A percentile compares a stretch with the other conserved stretches of the same genome.
These are phyloP conservation scores for Lepidocyrtinus sp. DNA, from an alignment of 2,888 invertebrate species.

Conservation along the genomic window DNA sequence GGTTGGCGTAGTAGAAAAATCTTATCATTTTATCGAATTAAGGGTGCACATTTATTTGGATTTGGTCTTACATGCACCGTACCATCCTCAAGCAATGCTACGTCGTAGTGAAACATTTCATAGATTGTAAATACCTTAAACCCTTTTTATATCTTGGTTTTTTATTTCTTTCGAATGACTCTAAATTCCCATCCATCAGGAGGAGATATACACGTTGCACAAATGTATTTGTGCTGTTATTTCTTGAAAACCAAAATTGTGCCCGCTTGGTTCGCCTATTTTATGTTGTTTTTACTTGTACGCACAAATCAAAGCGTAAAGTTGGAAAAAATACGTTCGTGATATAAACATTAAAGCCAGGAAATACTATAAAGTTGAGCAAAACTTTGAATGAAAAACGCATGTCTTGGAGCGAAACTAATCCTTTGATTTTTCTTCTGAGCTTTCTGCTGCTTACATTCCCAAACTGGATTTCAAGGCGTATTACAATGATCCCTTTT, in stretches of 20 bases:
- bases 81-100: too few species aligned
- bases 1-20: too few species aligned
- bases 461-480: slow-evolving; percentile 24
- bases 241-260: neutral
- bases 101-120: too few species aligned
- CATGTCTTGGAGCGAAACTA: slow-evolving; percentile 38
- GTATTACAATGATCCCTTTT: slow-evolving; percentile 41
- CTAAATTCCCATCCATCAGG: too few species aligned
- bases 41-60: too few species aligned
- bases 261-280: neutral
- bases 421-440: slow-evolving; percentile 52
- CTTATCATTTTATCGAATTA: too few species aligned
- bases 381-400: neutral
- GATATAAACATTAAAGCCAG: neutral
- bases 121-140: too few species aligned
- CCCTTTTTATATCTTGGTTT: too few species aligned
- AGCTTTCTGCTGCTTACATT: slow-evolving; percentile 16
- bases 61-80: too few species aligned
- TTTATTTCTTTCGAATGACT: neutral
- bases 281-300: neutral
- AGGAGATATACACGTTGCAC: too few species aligned
- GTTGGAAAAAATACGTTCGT: neutral
- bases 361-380: too few species aligned
- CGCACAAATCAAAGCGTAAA: slow-evolving; percentile 3
- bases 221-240: slow-evolving; percentile 9